Evolutionary conservation across 2,797 vertebrate genomes (phyloP), one percentile per base, ranked within the genome.

Genomic region (Vultur gryphus): DNA sequence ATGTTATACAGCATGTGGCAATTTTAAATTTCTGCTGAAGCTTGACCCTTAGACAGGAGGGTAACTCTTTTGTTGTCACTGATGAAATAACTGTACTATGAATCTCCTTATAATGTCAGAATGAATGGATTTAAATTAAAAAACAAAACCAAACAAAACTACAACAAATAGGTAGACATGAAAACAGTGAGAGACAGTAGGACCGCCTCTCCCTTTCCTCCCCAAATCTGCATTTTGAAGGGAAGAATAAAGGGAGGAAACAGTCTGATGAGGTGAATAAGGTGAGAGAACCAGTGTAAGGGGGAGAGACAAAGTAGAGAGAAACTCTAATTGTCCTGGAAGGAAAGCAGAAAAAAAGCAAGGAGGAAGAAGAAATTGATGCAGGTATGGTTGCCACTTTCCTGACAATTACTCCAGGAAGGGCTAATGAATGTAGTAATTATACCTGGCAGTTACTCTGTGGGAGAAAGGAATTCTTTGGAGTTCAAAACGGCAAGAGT

Each of bases 401-500:
- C 57, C 71, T 92, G 78, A 95, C 52, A 96, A 89, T 92, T 96
- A 93, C 59, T 87, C 48, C 93, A 95, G 95, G 89, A 96, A 95
- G 41, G 64, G 67, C 84, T 96, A 82, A 93, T 96, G 92, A 96
- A 80, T 80, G 64, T 44, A 54, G 75, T 89, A 93, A 97, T 95
- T 96, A 89, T 16, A 94, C 59, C 81, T 94, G 93, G 91, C 87
- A 89, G 65, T 83, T 55, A 55, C 55, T 48, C 73, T 67, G 49
- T 66, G 67, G 71, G 70, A 84, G 76, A 79, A 87, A 84, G 66
- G 73, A 89, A 84, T 70, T 94, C 67, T 93, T 72, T 84, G 83
- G 73, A 71, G 41, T 35, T 86, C 52, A 80, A 41, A 92, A 70
- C 0, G 2, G 52, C 64, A 35, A 9, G 64, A 90, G 55, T 70